Conservation (phyloP, 2,797 vertebrate species). For the Orientallactaga sibirica region DNA sequence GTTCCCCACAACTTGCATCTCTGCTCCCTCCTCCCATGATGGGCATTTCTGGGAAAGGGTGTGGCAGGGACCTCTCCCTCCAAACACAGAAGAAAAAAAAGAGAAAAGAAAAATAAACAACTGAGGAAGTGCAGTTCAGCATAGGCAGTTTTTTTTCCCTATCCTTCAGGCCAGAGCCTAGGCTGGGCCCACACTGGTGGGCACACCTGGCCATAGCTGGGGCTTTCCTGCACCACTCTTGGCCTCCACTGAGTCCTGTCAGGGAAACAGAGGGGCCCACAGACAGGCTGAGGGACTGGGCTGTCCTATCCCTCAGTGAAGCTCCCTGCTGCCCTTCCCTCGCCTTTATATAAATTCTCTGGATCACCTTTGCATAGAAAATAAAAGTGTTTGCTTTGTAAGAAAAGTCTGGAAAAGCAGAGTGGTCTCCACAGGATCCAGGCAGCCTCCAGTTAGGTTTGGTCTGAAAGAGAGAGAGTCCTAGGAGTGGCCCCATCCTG, state of each 20-base stretch:
- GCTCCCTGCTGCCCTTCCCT: conserved; percentile 53
- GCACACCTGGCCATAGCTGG: background rate
- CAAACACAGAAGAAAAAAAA: conserved; percentile 4
- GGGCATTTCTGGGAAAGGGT: conserved; percentile 64
- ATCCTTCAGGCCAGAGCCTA: conserved; percentile 20
- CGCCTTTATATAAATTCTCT: conserved; percentile 82
- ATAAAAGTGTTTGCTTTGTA: conserved; percentile 85
- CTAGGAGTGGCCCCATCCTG: background rate
- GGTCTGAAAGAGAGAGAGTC: conserved; percentile 61
- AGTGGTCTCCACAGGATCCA: conserved; percentile 38
- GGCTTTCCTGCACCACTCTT: background rate
- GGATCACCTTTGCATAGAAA: conserved; percentile 85
- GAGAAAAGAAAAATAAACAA: conserved; percentile 47
- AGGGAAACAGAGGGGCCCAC: background rate
- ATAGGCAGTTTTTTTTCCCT: conserved; percentile 75
- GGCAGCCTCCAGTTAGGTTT: background rate
- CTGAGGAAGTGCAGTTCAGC: conserved; percentile 68
- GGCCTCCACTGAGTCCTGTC: background rate
- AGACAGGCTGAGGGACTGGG: background rate
- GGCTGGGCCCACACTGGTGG: background rate
- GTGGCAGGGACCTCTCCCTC: conserved; percentile 74
- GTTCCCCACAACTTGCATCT: conserved; percentile 61
- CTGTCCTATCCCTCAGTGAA: conserved; percentile 1
- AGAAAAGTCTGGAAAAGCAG: conserved; percentile 78
- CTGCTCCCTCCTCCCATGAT: conserved; percentile 59